Base-by-base conservation (phyloP, 2,113 vertebrate genomes). In the Neogale vison region DNA sequence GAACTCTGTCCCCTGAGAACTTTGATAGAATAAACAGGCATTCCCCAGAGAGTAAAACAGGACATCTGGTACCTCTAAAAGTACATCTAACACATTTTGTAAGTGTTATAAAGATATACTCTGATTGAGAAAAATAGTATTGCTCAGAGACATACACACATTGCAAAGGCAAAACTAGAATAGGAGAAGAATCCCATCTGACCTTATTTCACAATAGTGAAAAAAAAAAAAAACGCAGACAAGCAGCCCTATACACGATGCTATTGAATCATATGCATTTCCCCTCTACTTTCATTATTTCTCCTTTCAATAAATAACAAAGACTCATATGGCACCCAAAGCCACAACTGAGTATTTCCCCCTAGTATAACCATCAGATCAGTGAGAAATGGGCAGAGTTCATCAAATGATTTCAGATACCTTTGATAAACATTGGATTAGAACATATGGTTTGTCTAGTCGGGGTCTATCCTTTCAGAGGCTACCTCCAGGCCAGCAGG, bases 61-160 rank as follows among this genome's bases (percentile, higher is more conserved):
- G 61, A n/a, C 23, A 47, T 31, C 12, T 63, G 84, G 9, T 18
- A 55, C 50, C 4, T 88, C 87, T 71, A 52, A 45, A 90, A 91
- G n/a, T 11, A 7, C 13, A 79, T 26, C 4, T 36, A 83, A 79
- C 36, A 47, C 31, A 84, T 81, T 31, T 21, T 20, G 14, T 57
- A 92, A 87, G 29, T 42, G 18, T 17, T 69, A 47, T 17, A 94
- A 89, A 57, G 24, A 39, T 74, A 88, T 5, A 13, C 3, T 3
- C 9, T 63, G 31, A 69, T 2, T 45, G 67, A 95, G 42, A 84
- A 92, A 91, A 93, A 86, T 13, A 83, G 34, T 39, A 45, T 17
- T 52, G 23, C 21, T 95, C 76, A 83, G 7, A 88, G 47, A 42
- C 61, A 88, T 24, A 69, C 3, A 83, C 4, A 91, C 1, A 79